Evolutionary conservation across 2,113 vertebrate species (phyloP).

Genomic region (Maccullochella peelii): DNA sequence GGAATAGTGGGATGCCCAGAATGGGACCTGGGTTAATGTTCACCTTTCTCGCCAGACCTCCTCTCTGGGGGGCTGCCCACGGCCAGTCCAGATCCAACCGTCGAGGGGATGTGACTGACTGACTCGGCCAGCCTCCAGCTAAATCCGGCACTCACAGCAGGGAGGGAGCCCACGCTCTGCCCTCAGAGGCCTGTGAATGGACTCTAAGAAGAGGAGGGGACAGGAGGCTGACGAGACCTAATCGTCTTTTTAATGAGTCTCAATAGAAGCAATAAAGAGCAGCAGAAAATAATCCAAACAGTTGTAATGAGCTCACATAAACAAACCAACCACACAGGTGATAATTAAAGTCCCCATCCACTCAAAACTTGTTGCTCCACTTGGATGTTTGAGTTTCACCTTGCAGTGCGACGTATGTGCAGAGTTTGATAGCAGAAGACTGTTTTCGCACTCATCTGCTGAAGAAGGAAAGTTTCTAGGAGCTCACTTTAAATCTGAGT

Average conservation of each 20-base stretch:
- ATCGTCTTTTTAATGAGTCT: constrained; percentile 40
- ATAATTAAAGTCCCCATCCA: not conserved
- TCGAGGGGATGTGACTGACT: constrained; percentile 52
- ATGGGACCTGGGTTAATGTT: constrained; percentile 84
- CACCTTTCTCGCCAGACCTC: constrained; percentile 70
- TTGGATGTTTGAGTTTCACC: not conserved
- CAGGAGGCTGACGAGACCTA: constrained; percentile 53
- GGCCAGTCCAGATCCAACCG: constrained; percentile 44
- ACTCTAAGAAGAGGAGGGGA: constrained; percentile 54
- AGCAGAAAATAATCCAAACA: constrained; percentile 30
- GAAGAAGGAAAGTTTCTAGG: not conserved
- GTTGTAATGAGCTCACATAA: constrained; percentile 21
- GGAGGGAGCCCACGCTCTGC: constrained; percentile 57
- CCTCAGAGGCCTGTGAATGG: constrained; percentile 49
- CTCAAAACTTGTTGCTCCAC: not conserved
- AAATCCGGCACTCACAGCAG: constrained; percentile 76
- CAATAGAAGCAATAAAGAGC: constrained; percentile 43
- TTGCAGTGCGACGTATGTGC: not conserved
- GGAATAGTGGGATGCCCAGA: constrained; percentile 74
- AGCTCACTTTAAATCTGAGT: not conserved
- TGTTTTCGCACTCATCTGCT: not conserved
- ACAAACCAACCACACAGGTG: not conserved
- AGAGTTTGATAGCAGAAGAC: not conserved
- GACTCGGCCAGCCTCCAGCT: constrained; percentile 76
- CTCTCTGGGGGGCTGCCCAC: constrained; percentile 67